Evolutionary conservation across 2,797 vertebrate genomes (phyloP).

Genomic region (Poliocrania exsul): DNA sequence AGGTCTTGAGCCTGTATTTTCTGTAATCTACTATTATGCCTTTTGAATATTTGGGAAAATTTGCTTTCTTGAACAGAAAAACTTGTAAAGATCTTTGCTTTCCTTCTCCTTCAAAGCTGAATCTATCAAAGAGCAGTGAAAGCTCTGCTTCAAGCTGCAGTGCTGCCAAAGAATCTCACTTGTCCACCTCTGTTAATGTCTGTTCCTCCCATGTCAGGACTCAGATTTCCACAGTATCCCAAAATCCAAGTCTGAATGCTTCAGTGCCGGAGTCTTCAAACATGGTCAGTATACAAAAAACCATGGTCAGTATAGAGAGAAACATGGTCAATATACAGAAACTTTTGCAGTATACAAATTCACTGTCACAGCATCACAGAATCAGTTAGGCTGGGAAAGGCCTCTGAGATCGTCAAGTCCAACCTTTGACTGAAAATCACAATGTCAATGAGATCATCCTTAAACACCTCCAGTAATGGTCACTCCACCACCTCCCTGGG

Average conservation of each 20-base stretch:
- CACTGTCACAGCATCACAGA: background rate
- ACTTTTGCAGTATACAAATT: background rate
- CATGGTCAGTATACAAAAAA: background rate
- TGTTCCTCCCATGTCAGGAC: background rate
- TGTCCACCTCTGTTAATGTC: background rate
- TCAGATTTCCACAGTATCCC: background rate
- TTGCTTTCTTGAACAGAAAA: background rate
- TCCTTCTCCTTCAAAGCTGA: background rate
- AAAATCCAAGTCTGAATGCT: background rate
- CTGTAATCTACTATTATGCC: background rate
- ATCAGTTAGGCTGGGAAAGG: background rate
- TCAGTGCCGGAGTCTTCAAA: background rate
- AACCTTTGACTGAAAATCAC: background rate
- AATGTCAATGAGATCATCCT: background rate
- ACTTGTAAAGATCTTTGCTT: background rate
- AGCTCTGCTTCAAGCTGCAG: background rate
- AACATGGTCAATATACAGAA: too few species aligned
- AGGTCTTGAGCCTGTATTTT: background rate
- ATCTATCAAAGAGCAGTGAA: background rate
- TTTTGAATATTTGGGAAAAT: background rate
- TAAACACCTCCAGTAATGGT: fast-evolving
- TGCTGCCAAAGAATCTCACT: background rate
- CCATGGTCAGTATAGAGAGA: too few species aligned
- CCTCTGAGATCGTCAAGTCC: background rate
- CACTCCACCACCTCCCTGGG: background rate